Percentiles rank a stretch among this genome's conserved stretches.
Evolutionary conservation across 2,888 invertebrate species (phyloP).

Genomic region (Rhagium mordax): DNA sequence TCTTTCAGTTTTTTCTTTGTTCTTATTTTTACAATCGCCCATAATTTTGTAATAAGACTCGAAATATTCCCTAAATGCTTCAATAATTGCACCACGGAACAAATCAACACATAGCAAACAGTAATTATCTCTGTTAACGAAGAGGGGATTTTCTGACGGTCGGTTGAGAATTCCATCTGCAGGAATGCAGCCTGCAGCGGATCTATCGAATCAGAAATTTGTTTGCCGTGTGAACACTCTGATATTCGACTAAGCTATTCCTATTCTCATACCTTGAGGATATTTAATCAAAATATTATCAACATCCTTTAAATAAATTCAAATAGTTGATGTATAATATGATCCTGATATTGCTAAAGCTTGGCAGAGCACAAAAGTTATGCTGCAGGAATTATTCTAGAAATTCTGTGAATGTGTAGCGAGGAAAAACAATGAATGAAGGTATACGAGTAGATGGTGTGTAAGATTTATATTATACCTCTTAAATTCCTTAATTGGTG

Average conservation of each 20-base stretch:
- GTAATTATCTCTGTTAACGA: conserved; percentile 35
- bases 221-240: conserved; percentile 46
- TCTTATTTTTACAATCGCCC: conserved; percentile 4
- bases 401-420: background rate
- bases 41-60: conserved; percentile 25
- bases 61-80: conserved; percentile 27
- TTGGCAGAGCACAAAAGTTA: background rate
- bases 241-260: conserved; percentile 24
- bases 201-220: conserved; percentile 46
- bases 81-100: conserved; percentile 19
- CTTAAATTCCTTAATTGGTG: conserved; percentile 16
- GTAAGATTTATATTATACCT: conserved; percentile 5
- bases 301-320: conserved; percentile 19
- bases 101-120: conserved; percentile 1
- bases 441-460: conserved; percentile 12
- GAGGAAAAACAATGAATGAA: conserved; percentile 18
- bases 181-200: conserved; percentile 48
- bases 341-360: conserved; percentile 13
- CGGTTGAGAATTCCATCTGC: conserved; percentile 45
- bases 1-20: no score
- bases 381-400: conserved; percentile 4
- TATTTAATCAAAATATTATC: conserved; percentile 23
- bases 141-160: conserved; percentile 40
- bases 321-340: conserved; percentile 3
- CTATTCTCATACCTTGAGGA: conserved; percentile 24